Percentiles rank a stretch among this genome's conserved stretches.
phyloP scores from a whole-genome alignment of 1,140 invertebrate species.

The Solenopsis fugax region DNA sequence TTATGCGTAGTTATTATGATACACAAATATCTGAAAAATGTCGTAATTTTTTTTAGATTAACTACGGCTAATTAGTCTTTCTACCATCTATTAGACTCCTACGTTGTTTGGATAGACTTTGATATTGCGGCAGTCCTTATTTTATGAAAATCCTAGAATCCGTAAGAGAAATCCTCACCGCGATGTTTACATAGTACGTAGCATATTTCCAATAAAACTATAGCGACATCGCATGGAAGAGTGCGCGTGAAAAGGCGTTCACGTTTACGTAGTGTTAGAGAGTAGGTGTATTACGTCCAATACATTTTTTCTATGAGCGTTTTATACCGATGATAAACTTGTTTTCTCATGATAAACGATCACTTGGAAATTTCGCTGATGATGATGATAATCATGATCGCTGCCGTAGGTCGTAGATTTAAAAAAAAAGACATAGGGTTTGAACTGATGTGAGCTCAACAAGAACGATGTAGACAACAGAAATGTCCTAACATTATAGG shows the following conservation, averaged over 20 bases:
- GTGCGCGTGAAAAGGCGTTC: constrained; percentile 71
- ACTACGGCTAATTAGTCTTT: background rate
- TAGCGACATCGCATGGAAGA: constrained; percentile 54
- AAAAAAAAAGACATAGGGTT: constrained; percentile 47
- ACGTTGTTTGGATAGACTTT: background rate
- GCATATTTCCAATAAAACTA: constrained; percentile 13
- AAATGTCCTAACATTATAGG: background rate
- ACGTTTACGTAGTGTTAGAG: constrained; percentile 72
- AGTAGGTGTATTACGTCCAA: constrained; percentile 80
- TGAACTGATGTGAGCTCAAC: constrained; percentile 43
- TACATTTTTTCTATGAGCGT: constrained; percentile 81
- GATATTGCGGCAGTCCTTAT: constrained; percentile 6
- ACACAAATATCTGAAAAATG: background rate
- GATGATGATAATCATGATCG: constrained; percentile 62
- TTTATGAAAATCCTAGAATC: background rate
- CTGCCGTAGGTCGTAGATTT: constrained; percentile 69
- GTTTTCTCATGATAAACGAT: constrained; percentile 71
- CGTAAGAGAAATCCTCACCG: constrained; percentile 1
- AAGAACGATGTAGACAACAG: background rate
- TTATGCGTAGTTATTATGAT: background rate
- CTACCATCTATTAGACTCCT: background rate
- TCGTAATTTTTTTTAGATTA: background rate
- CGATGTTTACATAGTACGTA: constrained; percentile 17
- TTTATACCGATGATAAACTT: constrained; percentile 83
- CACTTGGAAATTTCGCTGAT: constrained; percentile 68